Percentiles rank a stretch among this genome's conserved stretches.
phyloP scores from a whole-genome alignment of 2,113 vertebrate genomes.

The Felis chaus region DNA sequence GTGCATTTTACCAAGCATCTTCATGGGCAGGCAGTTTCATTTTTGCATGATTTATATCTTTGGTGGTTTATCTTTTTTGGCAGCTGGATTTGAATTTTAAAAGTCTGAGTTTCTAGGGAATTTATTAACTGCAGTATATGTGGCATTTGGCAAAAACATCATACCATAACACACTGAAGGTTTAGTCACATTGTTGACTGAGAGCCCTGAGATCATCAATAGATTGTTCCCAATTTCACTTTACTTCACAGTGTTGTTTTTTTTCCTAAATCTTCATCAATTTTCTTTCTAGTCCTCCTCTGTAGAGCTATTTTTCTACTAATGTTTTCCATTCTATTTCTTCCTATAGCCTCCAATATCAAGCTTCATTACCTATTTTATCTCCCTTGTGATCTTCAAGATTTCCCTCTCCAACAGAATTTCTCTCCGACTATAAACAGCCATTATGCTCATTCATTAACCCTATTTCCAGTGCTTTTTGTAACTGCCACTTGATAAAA shows the following conservation, averaged over 20 bases:
- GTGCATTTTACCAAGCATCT: not conserved
- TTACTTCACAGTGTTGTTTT: not conserved
- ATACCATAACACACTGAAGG: not conserved
- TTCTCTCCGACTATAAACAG: not conserved
- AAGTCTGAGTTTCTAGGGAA: not conserved
- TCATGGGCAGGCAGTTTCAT: not conserved
- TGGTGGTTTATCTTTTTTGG: not conserved
- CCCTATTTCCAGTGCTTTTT: not conserved
- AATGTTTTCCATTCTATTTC: not conserved
- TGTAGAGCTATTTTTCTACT: not conserved
- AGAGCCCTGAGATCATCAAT: not conserved
- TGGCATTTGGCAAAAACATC: not conserved
- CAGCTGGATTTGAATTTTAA: not conserved
- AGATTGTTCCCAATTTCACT: not conserved
- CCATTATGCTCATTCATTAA: not conserved
- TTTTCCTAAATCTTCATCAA: not conserved
- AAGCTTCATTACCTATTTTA: slow-evolving; percentile 1
- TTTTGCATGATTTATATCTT: not conserved
- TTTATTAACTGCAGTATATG: not conserved
- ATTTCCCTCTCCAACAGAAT: not conserved
- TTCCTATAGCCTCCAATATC: not conserved
- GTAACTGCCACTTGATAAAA: not conserved
- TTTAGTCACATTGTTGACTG: not conserved
- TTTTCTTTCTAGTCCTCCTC: not conserved
- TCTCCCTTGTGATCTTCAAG: not conserved